Conservation (phyloP, 2,888 invertebrate species). For the Drosophila pseudotakahashii region DNA sequence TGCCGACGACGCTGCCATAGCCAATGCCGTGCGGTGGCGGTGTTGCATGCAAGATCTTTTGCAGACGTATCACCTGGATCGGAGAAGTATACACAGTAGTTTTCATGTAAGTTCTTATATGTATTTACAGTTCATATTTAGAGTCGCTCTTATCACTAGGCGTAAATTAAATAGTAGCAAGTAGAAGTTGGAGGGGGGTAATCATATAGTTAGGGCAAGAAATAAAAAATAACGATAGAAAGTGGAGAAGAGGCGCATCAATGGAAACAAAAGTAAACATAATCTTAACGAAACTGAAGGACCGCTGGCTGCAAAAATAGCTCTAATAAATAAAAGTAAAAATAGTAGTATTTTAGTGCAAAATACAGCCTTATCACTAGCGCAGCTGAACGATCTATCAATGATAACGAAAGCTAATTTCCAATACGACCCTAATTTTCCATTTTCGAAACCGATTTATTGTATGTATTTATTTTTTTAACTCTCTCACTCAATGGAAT, state of each 20-base stretch:
- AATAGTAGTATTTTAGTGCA: neutral
- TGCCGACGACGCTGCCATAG: slow-evolving; percentile 70
- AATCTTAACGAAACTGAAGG: slow-evolving; percentile 4
- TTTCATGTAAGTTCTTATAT: slow-evolving; percentile 23
- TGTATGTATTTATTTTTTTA: no score
- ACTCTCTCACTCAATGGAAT: no score
- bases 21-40: slow-evolving; percentile 77
- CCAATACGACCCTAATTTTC: neutral
- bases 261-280: slow-evolving; percentile 14
- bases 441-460: neutral
- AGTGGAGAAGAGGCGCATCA: slow-evolving; percentile 11
- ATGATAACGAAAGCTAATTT: no score
- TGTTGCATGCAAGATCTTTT: slow-evolving; percentile 90
- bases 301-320: slow-evolving; percentile 13
- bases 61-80: slow-evolving; percentile 90
- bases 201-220: slow-evolving; percentile 23
- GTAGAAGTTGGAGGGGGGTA: neutral
- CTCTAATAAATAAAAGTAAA: slow-evolving; percentile 1
- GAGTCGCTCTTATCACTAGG: slow-evolving; percentile 20
- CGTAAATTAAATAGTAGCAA: slow-evolving; percentile 26
- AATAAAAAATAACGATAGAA: slow-evolving; percentile 5
- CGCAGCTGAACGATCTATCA: neutral
- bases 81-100: slow-evolving; percentile 51
- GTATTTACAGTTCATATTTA: slow-evolving; percentile 15
- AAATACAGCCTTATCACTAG: neutral